A percentile compares a stretch with the other conserved stretches of the same genome.
phyloP scores from a whole-genome alignment of 2,888 invertebrate species.

The Agrypnus murinus region DNA sequence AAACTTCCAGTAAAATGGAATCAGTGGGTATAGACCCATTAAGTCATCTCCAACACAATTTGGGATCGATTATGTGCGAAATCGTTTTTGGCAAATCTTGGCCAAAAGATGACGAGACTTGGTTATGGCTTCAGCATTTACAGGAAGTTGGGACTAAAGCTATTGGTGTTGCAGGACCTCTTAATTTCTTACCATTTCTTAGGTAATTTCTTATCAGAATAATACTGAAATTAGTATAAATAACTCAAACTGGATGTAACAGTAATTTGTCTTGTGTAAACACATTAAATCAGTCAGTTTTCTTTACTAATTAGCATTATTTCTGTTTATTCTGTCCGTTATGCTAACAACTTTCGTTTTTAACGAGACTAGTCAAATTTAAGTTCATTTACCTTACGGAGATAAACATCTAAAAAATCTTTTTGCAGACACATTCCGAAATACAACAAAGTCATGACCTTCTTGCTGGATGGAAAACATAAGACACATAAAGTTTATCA shows the following conservation, averaged over 20 bases:
- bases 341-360: conserved; percentile 43
- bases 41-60: conserved; percentile 77
- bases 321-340: conserved; percentile 35
- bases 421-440: conserved; percentile 76
- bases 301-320: conserved; percentile 6
- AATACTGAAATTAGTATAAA: background rate
- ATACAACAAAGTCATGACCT: conserved; percentile 78
- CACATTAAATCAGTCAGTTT: conserved; percentile 12
- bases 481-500: conserved; percentile 84
- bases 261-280: background rate
- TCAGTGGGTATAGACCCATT: conserved; percentile 71
- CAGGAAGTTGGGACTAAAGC: conserved; percentile 90
- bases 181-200: conserved; percentile 89
- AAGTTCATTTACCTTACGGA: conserved; percentile 55
- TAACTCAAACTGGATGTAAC: background rate
- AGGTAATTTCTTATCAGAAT: conserved; percentile 72
- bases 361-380: conserved; percentile 35
- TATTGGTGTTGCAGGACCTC: conserved; percentile 87
- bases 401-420: conserved; percentile 10
- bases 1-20: conserved; percentile 27
- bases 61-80: conserved; percentile 86
- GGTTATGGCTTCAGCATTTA: conserved; percentile 84
- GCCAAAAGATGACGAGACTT: conserved; percentile 80
- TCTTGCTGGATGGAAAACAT: conserved; percentile 80
- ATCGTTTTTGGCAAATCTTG: conserved; percentile 86